Base-by-base conservation (phyloP, 1,140 invertebrate species). In the Ceratosolen solmsi region DNA sequence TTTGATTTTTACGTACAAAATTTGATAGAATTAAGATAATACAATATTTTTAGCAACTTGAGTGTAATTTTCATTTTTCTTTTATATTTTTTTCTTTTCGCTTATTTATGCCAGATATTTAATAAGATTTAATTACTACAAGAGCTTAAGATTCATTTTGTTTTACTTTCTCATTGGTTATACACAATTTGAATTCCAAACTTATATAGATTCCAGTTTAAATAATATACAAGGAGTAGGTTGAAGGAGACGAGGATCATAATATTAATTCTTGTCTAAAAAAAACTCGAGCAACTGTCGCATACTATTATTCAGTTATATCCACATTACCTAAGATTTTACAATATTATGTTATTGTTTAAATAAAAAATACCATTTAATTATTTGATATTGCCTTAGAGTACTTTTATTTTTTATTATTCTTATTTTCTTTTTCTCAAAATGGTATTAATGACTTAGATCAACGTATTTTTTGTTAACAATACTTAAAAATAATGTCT, bases 391-490 rank as follows among this genome's bases (percentile, higher is more conserved):
- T 46, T 46, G 41, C 41, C 41, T 46, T 46, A 46, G 13, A 63
- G 51, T 41, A 46, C 76, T 74, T 85, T 75, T 56, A 56, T 80
- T 85, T 83, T 79, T 84, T 79, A 82, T 80, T 56, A 73, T 79
- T 78, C 83, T 70, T 36, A 25, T 73, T n/a, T 58, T 84, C 70
- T 80, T 49, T 71, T 76, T 77, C 63, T 82, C 54, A n/a, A 11
- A 72, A 82, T 77, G 63, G 63, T 81, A 81, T 85, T 88, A 87
- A 86, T 89, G 87, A 89, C 88, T 89, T 88, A 88, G 87, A 89
- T 87, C 80, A 60, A 76, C 76, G 74, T 65, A 72, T 77, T 82
- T 71, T 71, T 72, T 49, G 63, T 70, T 85, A 79, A n/a, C 76
- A 65, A 76, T 72, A n/a, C 70, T 77, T 77, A 60, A 81, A 77